A percentile compares a stretch with the other conserved stretches of the same genome.
Evolutionary conservation across 2,797 vertebrate genomes (phyloP).

Genomic region (Tolypeutes matacus): DNA sequence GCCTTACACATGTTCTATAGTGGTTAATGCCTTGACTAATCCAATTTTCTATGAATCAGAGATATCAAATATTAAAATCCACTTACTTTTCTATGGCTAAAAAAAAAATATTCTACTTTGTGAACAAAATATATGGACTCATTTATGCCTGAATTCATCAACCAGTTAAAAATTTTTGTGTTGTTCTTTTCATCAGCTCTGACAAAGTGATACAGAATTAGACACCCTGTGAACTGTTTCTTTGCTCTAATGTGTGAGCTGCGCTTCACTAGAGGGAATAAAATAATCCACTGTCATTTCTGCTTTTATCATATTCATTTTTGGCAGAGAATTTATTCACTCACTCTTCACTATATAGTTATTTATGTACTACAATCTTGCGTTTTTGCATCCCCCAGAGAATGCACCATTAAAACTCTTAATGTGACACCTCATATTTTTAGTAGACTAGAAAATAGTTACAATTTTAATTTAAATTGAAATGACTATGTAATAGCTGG

Average conservation of each 20-base stretch:
- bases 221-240: no score
- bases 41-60: not conserved
- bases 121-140: no score
- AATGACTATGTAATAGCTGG: constrained; percentile 89
- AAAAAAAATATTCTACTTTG: no score
- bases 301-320: constrained; percentile 82
- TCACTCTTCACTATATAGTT: constrained; percentile 81
- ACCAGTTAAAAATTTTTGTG: no score
- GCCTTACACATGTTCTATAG: constrained; percentile 47
- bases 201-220: no score
- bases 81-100: no score
- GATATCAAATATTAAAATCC: constrained; percentile 51
- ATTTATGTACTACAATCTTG: constrained; percentile 82
- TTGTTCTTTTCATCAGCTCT: no score
- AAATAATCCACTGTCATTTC: constrained; percentile 83
- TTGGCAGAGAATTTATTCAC: constrained; percentile 84
- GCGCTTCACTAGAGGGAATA: constrained; percentile 81
- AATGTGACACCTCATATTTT: constrained; percentile 89
- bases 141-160: no score
- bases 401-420: constrained; percentile 87
- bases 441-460: constrained; percentile 89
- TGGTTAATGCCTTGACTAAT: constrained; percentile 67
- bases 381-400: constrained; percentile 85
- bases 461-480: constrained; percentile 91
- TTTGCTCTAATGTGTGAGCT: constrained; percentile 68